Evolutionary conservation across 2,888 invertebrate genomes (phyloP).

Genomic region (Heteromyza rotundicornis): DNA sequence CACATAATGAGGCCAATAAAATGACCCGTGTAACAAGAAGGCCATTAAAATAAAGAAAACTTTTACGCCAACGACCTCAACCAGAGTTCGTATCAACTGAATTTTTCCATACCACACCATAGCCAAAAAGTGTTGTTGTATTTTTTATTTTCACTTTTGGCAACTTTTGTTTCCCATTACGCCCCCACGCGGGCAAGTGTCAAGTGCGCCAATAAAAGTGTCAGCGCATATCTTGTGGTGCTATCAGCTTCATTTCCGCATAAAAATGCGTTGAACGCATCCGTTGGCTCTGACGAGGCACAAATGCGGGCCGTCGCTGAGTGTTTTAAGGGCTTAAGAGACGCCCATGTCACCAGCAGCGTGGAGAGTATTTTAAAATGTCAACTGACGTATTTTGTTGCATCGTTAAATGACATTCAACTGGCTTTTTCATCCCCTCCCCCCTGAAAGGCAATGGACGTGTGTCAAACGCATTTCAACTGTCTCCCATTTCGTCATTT

Average conservation of each 20-base stretch:
- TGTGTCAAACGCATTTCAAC: too few species aligned
- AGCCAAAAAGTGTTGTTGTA: background rate
- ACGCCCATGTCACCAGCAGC: background rate
- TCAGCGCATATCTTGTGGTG: constrained; percentile 4
- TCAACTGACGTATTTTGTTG: too few species aligned
- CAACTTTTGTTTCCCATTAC: background rate
- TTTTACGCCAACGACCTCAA: background rate
- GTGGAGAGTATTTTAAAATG: too few species aligned
- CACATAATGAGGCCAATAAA: background rate
- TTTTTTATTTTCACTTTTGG: background rate
- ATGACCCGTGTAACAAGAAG: background rate
- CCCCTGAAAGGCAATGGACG: too few species aligned
- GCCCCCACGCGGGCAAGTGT: background rate
- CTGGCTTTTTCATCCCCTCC: too few species aligned
- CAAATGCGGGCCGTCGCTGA: background rate
- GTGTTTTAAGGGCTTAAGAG: background rate
- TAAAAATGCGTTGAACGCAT: background rate
- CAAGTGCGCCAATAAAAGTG: constrained; percentile 4
- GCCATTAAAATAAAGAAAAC: background rate
- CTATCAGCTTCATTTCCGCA: background rate
- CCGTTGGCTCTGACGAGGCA: background rate
- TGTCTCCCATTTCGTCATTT: too few species aligned
- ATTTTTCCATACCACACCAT: background rate
- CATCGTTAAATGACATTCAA: background rate
- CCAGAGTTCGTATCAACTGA: background rate